Conservation (phyloP, 2,888 invertebrate genomes). For the Hirtodrosophila trivittata region DNA sequence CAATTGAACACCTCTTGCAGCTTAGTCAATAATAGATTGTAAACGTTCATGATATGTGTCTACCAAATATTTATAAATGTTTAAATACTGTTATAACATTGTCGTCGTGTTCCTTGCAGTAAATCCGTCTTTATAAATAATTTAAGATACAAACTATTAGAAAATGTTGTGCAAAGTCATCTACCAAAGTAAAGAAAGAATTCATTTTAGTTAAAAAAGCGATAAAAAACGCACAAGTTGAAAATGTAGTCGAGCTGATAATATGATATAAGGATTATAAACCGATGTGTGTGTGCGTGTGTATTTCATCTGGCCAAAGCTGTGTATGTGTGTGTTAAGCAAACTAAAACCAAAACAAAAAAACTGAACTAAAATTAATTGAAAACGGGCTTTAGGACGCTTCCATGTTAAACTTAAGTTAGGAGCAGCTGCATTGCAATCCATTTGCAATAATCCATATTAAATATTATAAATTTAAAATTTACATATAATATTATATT, state of each 20-base stretch:
- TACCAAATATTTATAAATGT: conserved; percentile 47
- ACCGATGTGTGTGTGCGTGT: conserved; percentile 17
- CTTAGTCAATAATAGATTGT: conserved; percentile 47
- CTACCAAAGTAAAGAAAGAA: conserved; percentile 11
- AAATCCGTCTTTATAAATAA: conserved; percentile 79
- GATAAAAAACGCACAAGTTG: conserved; percentile 8
- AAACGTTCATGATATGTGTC: conserved; percentile 47
- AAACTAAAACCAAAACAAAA: conserved; percentile 7
- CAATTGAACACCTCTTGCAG: conserved; percentile 26
- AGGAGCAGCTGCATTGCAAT: conserved; percentile 7
- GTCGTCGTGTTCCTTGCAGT: conserved; percentile 79
- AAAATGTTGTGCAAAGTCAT: conserved; percentile 34
- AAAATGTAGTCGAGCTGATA: conserved; percentile 58
- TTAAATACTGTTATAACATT: conserved; percentile 58
- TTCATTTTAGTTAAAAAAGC: conserved; percentile 17
- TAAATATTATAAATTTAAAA: conserved; percentile 7
- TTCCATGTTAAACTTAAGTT: conserved; percentile 41
- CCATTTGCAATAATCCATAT: conserved; percentile 8
- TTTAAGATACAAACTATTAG: conserved; percentile 51
- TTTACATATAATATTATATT: conserved; percentile 20
- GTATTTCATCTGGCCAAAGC: conserved; percentile 41
- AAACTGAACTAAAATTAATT: conserved; percentile 4
- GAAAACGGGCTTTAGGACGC: conserved; percentile 30
- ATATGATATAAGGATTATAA: conserved; percentile 17
- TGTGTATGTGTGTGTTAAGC: conserved; percentile 22